These are phyloP conservation scores for Epinotia nisella DNA, from an alignment of 2,888 invertebrate genomes.

Conservation along the genomic window DNA sequence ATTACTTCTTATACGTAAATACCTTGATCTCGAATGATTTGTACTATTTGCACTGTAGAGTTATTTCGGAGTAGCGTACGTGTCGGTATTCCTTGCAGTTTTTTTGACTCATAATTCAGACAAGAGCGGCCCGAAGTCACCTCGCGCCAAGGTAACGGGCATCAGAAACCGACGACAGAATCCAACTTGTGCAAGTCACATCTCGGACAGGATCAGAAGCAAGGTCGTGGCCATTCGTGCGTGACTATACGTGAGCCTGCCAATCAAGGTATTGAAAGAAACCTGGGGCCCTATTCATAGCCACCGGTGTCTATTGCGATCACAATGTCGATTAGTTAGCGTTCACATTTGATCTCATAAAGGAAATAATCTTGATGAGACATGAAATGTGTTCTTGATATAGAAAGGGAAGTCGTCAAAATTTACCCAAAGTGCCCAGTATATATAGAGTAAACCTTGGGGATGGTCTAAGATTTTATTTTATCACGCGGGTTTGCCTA, in stretches of 20 bases:
- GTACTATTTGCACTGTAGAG: background rate
- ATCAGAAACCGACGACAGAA: conserved; percentile 71
- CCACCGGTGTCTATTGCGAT: conserved; percentile 11
- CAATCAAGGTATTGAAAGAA: conserved; percentile 24
- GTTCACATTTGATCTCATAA: conserved; percentile 2
- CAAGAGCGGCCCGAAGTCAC: conserved; percentile 45
- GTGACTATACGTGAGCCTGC: conserved; percentile 65
- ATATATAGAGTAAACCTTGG: too few species aligned
- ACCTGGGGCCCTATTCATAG: conserved; percentile 17
- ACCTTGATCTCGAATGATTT: conserved; percentile 1
- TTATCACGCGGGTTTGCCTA: too few species aligned
- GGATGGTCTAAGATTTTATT: too few species aligned
- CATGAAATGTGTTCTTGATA: background rate
- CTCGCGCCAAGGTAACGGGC: conserved; percentile 51
- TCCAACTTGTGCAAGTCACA: conserved; percentile 77
- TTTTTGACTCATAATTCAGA: conserved; percentile 17
- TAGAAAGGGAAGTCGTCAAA: too few species aligned
- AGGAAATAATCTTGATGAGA: background rate
- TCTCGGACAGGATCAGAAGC: conserved; percentile 72
- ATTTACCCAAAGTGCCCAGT: too few species aligned
- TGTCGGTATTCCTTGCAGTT: conserved; percentile 3
- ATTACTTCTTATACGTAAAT: background rate
- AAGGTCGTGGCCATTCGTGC: conserved; percentile 77
- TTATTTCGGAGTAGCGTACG: conserved; percentile 17
- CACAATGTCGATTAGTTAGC: background rate